A percentile compares a stretch with the other conserved stretches of the same genome.
Conservation (phyloP, 2,888 invertebrate species). For the Bedellia somnulentella region DNA sequence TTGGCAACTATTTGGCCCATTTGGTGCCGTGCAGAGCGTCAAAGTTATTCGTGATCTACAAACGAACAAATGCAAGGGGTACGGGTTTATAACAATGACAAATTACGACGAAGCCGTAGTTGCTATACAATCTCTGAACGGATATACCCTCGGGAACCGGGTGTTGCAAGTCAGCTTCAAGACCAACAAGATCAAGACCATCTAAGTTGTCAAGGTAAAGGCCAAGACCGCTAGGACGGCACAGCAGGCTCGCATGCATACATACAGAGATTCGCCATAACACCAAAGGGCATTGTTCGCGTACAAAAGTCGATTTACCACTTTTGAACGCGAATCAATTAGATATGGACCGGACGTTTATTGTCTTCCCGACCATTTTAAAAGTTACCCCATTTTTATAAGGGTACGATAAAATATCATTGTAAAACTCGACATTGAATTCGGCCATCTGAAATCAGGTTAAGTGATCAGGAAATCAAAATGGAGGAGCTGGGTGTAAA, state of each 20-base stretch:
- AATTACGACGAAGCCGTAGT: slow-evolving; percentile 92
- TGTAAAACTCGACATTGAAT: too few relatives aligned
- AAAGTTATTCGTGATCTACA: slow-evolving; percentile 91
- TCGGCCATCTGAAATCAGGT: slow-evolving; percentile 29
- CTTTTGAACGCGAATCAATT: not conserved
- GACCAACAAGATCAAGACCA: slow-evolving; percentile 77
- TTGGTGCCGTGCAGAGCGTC: slow-evolving; percentile 90
- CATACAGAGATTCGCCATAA: slow-evolving; percentile 18
- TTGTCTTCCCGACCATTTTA: slow-evolving; percentile 16
- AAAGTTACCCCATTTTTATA: too few relatives aligned
- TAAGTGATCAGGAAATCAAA: slow-evolving; percentile 45
- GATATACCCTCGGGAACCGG: slow-evolving; percentile 87
- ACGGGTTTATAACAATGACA: slow-evolving; percentile 94
- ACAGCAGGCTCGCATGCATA: slow-evolving; percentile 57
- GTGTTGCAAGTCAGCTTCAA: slow-evolving; percentile 93
- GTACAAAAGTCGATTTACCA: not conserved
- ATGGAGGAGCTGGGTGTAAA: slow-evolving; percentile 34
- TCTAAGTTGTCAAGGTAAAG: slow-evolving; percentile 52
- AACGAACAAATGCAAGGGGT: slow-evolving; percentile 93
- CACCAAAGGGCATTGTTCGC: slow-evolving; percentile 7
- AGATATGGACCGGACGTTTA: slow-evolving; percentile 11
- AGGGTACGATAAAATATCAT: slow-evolving; percentile 19
- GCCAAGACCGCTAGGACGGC: slow-evolving; percentile 54
- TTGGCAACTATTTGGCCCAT: slow-evolving; percentile 96
- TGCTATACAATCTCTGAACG: slow-evolving; percentile 89